These are phyloP conservation scores for Siniperca knerii DNA, from an alignment of 2,113 vertebrate genomes.

Conservation along the genomic window DNA sequence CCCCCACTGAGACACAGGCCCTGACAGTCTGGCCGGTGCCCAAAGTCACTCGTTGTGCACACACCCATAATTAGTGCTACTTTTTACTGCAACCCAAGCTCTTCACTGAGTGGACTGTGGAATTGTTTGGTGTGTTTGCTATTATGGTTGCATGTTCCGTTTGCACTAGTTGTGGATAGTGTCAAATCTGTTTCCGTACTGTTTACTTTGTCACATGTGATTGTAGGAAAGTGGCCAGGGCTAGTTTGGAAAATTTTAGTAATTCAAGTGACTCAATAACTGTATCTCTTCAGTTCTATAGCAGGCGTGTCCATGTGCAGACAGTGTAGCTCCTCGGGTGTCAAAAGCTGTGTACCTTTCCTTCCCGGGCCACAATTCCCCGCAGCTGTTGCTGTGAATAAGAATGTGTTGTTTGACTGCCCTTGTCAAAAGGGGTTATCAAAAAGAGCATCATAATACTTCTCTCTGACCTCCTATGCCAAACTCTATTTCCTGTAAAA, in stretches of 20 bases:
- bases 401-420: constrained; percentile 32
- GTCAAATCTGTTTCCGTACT: constrained; percentile 12
- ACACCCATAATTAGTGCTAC: constrained; percentile 47
- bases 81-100: constrained; percentile 33
- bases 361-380: neutral
- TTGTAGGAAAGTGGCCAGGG: neutral
- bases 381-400: constrained; percentile 33
- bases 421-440: constrained; percentile 44
- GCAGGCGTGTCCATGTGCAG: neutral
- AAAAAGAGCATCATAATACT: constrained; percentile 33
- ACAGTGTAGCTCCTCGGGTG: neutral
- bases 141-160: constrained; percentile 1
- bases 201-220: neutral
- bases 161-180: constrained; percentile 9
- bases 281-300: neutral
- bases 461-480: constrained; percentile 31
- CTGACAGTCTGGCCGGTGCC: constrained; percentile 56
- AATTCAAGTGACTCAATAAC: neutral
- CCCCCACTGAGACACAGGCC: constrained; percentile 53
- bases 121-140: neutral
- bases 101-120: constrained; percentile 13
- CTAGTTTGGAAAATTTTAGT: neutral
- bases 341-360: neutral
- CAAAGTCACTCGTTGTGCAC: constrained; percentile 45
- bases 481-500: constrained; percentile 48